phyloP scores from a whole-genome alignment of 2,113 vertebrate genomes.

The Sprattus sprattus region DNA sequence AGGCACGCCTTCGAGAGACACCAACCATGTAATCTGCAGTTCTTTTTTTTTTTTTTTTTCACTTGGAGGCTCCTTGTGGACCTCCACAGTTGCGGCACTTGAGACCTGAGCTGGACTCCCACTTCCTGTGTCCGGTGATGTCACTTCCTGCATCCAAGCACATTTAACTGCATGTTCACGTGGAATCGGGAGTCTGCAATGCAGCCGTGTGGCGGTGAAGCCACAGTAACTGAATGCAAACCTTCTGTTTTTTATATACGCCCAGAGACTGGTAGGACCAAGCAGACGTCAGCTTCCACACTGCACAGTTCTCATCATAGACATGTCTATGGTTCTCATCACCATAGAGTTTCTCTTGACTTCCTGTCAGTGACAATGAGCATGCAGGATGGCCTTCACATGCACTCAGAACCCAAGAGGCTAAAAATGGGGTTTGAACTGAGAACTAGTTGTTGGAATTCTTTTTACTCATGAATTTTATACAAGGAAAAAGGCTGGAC shows the following conservation, averaged over 20 bases:
- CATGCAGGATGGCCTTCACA: slow-evolving; percentile 61
- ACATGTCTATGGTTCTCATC: too few species aligned
- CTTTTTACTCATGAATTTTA: slow-evolving; percentile 57
- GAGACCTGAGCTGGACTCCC: slow-evolving; percentile 57
- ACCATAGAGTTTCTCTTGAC: slow-evolving; percentile 53
- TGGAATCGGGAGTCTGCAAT: slow-evolving; percentile 29
- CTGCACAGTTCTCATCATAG: slow-evolving; percentile 16
- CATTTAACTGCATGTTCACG: slow-evolving; percentile 43
- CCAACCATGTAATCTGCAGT: slow-evolving; percentile 36
- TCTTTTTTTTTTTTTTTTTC: background rate
- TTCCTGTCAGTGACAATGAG: slow-evolving; percentile 69
- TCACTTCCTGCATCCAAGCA: slow-evolving; percentile 60
- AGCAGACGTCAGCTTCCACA: slow-evolving; percentile 1
- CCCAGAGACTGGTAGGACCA: slow-evolving; percentile 1
- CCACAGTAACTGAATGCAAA: slow-evolving; percentile 4
- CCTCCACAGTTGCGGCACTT: slow-evolving; percentile 57
- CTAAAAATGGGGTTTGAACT: slow-evolving; percentile 38
- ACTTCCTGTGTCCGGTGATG: slow-evolving; percentile 55
- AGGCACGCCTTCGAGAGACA: slow-evolving; percentile 45
- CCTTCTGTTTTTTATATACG: background rate
- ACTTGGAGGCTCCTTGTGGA: slow-evolving; percentile 45
- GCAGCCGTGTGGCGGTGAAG: background rate
- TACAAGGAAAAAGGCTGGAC: slow-evolving; percentile 65
- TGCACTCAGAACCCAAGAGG: slow-evolving; percentile 65
- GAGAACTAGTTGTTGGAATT: slow-evolving; percentile 35